Evolutionary conservation across 2,797 vertebrate genomes (phyloP), one percentile per base, ranked within the genome.

Genomic region (Enteromius argenteus): DNA sequence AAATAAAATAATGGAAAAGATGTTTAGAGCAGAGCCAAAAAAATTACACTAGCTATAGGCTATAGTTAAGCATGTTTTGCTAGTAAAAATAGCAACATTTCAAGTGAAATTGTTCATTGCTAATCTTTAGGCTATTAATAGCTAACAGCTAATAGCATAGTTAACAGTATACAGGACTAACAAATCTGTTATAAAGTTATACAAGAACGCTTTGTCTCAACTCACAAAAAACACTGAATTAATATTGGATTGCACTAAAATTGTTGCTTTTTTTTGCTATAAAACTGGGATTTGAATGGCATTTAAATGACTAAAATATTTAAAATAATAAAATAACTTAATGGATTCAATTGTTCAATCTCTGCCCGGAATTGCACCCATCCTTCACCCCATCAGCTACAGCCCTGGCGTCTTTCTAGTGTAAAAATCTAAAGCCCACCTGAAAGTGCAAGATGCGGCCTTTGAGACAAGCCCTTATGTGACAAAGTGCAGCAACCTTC

Each of bases 401-500:
- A 1, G 14, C 30, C 30, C 14, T 21, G 32, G 27, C 1, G 8
- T 73, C 71, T 2, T 44, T 56, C 30, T 4, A 53, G 19, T 74
- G 30, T n/a, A 35, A 37, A 35, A 53, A 19, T 56, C 32, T 80
- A n/a, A 42, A 66, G 27, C 75, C 37, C 49, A 67, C 60, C 80
- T 86, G 46, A 60, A 78, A 62, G 37, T 74, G 75, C 80, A 79
- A 64, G 58, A 79, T 79, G 46, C 4, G 92, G 90, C 89, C 91
- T 88, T 91, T 88, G 83, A 88, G 86, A 90, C 88, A 89, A 79
- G 93, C 87, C 89, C 91, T 91, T 88, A 87, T 88, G 88, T 88
- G 87, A 90, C 90, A 91, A 90, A 88, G 88, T 88, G 90, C 88
- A 58, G 85, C 92, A 91, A 93, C 90, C 91, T 91, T 91, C 90